Conservation (phyloP, 2,113 vertebrate species). For the Podiceps cristatus region DNA sequence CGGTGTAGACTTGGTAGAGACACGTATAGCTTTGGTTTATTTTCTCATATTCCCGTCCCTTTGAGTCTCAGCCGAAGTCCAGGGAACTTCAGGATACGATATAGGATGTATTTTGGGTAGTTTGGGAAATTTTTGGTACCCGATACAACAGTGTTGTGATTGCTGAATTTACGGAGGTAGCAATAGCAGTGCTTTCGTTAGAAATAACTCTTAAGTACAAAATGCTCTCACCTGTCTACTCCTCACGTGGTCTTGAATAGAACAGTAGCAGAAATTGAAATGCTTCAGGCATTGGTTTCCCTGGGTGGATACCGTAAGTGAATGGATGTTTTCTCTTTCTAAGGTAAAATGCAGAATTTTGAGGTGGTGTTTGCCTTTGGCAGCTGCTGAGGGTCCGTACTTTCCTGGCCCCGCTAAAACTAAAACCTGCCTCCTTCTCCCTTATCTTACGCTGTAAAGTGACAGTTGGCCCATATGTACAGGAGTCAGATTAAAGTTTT, state of each 20-base stretch:
- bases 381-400: neutral
- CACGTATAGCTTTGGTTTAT: neutral
- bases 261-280: neutral
- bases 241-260: neutral
- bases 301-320: neutral
- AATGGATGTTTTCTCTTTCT: neutral
- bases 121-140: neutral
- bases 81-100: neutral
- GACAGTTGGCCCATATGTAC: neutral
- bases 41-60: neutral
- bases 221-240: neutral
- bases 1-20: neutral
- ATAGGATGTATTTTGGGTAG: neutral
- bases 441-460: neutral
- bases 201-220: neutral
- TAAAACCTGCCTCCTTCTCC: neutral
- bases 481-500: constrained; percentile 76
- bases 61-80: neutral
- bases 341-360: neutral
- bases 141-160: neutral
- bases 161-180: neutral
- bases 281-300: neutral
- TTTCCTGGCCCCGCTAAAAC: neutral
- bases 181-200: neutral
- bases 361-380: neutral